Evolutionary conservation across 2,888 invertebrate species (phyloP), one percentile per base, ranked within the genome.

Genomic region (Plagodis pulveraria): DNA sequence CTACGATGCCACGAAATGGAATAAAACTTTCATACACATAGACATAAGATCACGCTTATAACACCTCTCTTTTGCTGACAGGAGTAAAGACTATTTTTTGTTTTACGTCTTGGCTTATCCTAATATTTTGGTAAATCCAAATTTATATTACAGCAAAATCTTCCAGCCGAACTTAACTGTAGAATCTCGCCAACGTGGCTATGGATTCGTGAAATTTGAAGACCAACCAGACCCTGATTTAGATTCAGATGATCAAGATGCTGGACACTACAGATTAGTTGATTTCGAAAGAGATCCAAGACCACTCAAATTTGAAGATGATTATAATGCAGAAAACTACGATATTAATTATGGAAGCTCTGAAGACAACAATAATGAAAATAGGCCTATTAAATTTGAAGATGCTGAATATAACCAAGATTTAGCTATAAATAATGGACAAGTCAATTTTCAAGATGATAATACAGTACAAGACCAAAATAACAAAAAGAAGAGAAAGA

Each of bases 401-500:
- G 73, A 73, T 40, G 40, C 50, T 4, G 51, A 58, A 22, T 50
- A 51, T 11, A 51, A 50, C 12, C 54, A 62, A 41, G 45, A 52
- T 2, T 44, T 56, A 40, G 5, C 34, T 45, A 36, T 43, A 5
- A 38, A 34, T 12, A 54, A 49, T 43, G 54, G 58, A 7, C 42
- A 11, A 48, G 52, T 62, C 4, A 49, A 8, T 9, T 65, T 67
- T n/a, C 66, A 67, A 59, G 73, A 78, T 51, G 71, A 78, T 34
- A 74, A 73, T 50, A 67, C 47, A 46, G 62, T 68, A 35, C 66
- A 68, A 34, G 56, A 44, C 36, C 68, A 68, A 38, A 53, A 58
- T 10, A 42, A 50, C 0, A 70, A 74, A 40, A 80, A 74, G 42
- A 81, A 73, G 49, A 84, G 73, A 59, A 76, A 77, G 42, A 76